A percentile compares a stretch with the other conserved stretches of the same genome.
Conservation (phyloP, 1,140 invertebrate species). For the Rhynchophorus ferrugineus region DNA sequence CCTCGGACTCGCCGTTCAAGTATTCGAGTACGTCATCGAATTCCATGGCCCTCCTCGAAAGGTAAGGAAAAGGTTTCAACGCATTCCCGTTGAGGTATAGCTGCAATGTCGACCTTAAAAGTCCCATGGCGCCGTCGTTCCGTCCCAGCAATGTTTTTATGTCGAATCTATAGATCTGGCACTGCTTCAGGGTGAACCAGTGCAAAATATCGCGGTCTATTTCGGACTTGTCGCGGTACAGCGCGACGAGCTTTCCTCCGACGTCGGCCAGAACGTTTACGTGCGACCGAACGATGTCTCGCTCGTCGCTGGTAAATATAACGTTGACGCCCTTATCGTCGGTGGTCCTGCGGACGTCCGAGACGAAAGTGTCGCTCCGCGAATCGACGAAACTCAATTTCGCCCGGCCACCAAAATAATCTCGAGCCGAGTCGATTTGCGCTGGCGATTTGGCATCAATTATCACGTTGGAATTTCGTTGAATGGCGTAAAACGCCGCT, state of each 20-base stretch:
- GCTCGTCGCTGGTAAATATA: neutral
- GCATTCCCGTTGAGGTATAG: neutral
- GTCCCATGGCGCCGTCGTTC: neutral
- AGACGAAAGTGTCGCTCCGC: neutral
- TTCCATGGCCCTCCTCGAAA: neutral
- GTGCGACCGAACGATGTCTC: neutral
- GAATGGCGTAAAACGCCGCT: neutral
- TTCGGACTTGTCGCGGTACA: neutral
- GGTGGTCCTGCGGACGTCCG: neutral
- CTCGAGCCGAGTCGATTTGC: neutral
- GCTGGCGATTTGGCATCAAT: neutral
- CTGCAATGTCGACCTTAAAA: neutral
- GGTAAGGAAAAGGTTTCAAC: neutral
- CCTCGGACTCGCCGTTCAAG: neutral
- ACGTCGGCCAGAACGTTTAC: neutral
- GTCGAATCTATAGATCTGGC: neutral
- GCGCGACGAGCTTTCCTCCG: neutral
- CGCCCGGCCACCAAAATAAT: neutral
- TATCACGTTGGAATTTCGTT: neutral
- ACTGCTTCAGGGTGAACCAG: neutral
- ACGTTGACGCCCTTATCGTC: neutral
- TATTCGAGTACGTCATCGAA: neutral
- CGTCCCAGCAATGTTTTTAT: neutral
- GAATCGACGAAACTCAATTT: neutral
- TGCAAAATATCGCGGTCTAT: slow-evolving; percentile 7